A percentile compares a stretch with the other conserved stretches of the same genome.
Conservation (phyloP, 2,113 vertebrate species). For the Monarcha castaneiventris region DNA sequence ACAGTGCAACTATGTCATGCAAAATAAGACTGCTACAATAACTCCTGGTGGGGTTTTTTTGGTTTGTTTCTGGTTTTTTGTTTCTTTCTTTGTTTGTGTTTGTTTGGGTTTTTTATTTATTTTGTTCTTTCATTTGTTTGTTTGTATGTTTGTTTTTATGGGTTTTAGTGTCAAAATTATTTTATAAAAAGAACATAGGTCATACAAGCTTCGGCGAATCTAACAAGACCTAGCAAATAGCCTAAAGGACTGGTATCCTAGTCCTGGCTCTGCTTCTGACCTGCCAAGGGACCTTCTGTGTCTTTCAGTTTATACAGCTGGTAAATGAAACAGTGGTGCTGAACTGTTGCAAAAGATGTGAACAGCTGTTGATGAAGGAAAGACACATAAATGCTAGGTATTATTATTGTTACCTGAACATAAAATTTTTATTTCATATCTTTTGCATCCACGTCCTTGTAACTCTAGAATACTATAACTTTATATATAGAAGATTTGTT, state of each 20-base stretch:
- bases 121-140: background rate
- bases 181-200: background rate
- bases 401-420: background rate
- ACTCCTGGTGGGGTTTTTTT: background rate
- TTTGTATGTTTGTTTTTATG: background rate
- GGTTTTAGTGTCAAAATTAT: background rate
- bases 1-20: background rate
- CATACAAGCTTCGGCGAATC: background rate
- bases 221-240: background rate
- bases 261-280: background rate
- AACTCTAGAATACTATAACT: background rate
- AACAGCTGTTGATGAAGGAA: background rate
- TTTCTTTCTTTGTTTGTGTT: background rate
- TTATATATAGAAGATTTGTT: background rate
- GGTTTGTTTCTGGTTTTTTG: background rate
- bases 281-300: background rate
- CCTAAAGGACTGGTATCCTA: background rate
- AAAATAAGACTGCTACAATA: slow-evolving; percentile 22
- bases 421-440: background rate
- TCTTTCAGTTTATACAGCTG: background rate
- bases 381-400: background rate
- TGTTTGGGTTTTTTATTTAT: background rate
- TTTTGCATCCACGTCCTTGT: background rate
- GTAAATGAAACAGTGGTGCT: background rate
- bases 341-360: background rate